Percentiles rank a stretch among this genome's conserved stretches.
Conservation (phyloP, 53 echinoderm and acorn worm genomes). For the Henricia sp. region DNA sequence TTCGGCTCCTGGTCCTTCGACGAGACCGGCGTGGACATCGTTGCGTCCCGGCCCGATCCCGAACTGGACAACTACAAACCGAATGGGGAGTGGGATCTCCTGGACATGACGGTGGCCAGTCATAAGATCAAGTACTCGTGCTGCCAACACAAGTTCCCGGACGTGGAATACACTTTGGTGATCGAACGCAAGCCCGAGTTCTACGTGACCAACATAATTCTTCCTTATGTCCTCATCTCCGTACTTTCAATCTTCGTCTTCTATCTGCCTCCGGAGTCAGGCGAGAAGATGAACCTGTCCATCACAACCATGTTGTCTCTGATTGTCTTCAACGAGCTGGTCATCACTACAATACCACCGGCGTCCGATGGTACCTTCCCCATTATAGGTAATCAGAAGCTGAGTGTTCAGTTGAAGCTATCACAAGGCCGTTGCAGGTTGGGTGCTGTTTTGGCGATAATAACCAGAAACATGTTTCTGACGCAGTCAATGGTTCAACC, state of each 20-base stretch:
- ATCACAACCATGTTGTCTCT: constrained; percentile 92
- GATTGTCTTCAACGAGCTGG: constrained; percentile 89
- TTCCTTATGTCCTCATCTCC: constrained; percentile 81
- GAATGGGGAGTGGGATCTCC: constrained; percentile 88
- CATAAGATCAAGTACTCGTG: constrained; percentile 69
- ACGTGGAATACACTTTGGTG: constrained; percentile 75
- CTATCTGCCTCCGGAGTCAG: constrained; percentile 87
- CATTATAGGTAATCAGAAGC: constrained; percentile 74
- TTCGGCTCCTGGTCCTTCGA: constrained; percentile 83
- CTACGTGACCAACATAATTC: constrained; percentile 85
- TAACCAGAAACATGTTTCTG: too few relatives aligned
- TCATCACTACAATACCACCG: constrained; percentile 81
- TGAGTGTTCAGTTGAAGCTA: neutral
- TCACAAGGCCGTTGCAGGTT: too few relatives aligned
- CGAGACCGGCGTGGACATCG: constrained; percentile 64
- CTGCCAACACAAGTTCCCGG: constrained; percentile 72
- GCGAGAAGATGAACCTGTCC: constrained; percentile 89
- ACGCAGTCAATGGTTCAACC: too few relatives aligned
- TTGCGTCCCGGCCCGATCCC: constrained; percentile 11
- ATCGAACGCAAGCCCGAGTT: constrained; percentile 80
- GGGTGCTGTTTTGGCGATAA: too few relatives aligned
- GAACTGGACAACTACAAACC: constrained; percentile 69
- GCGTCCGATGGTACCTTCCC: constrained; percentile 87
- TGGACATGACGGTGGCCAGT: constrained; percentile 48
- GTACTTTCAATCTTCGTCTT: constrained; percentile 82